These are phyloP conservation scores for Eucidaris tribuloides DNA, from an alignment of 35 echinoderm and acorn worm genomes.

Conservation along the genomic window DNA sequence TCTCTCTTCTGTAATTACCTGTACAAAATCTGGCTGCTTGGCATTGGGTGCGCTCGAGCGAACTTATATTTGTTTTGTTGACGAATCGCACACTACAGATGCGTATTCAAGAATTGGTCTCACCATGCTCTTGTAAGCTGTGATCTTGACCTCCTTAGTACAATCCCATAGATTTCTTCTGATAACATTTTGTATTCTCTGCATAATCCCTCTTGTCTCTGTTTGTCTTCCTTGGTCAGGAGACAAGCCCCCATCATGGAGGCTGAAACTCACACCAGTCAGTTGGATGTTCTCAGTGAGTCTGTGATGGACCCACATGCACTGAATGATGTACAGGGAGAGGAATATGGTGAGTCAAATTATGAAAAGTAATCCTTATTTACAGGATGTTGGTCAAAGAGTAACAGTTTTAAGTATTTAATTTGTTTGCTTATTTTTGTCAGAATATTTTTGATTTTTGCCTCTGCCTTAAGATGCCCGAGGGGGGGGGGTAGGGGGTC, in stretches of 20 bases:
- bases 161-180: too few relatives aligned
- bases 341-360: neutral
- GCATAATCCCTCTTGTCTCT: neutral
- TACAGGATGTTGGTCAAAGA: neutral
- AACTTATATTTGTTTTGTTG: too few relatives aligned
- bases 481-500: neutral
- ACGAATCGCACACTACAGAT: too few relatives aligned
- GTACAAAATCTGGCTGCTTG: too few relatives aligned
- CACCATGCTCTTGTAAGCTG: too few relatives aligned
- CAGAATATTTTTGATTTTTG: too few relatives aligned
- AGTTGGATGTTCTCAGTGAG: conserved; percentile 53
- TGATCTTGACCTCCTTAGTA: too few relatives aligned
- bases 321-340: conserved; percentile 36
- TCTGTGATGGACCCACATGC: conserved; percentile 58
- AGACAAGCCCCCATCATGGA: conserved; percentile 13
- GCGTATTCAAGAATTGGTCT: too few relatives aligned
- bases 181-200: too few relatives aligned
- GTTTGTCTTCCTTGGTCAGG: conserved; percentile 5
- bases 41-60: too few relatives aligned
- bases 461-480: too few relatives aligned
- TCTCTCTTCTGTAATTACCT: too few relatives aligned
- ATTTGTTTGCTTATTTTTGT: neutral
- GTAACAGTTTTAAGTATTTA: neutral
- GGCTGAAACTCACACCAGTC: conserved; percentile 38
- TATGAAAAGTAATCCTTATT: neutral